Evolutionary conservation across 2,888 invertebrate species (phyloP).

Genomic region (Beris morrisii): DNA sequence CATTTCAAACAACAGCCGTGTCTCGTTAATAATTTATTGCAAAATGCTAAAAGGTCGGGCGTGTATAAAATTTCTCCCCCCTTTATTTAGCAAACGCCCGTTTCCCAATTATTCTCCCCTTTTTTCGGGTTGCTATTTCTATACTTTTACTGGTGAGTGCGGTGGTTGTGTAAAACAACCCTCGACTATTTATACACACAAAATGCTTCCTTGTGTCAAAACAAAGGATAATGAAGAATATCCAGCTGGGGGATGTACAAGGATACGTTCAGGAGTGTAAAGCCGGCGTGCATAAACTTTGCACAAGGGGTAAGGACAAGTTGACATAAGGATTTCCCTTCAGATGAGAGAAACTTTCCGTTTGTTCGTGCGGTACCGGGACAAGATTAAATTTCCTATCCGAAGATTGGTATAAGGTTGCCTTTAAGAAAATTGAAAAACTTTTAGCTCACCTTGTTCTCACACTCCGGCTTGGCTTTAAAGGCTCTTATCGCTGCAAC

Average conservation of each 20-base stretch:
- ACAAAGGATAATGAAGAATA: constrained; percentile 31
- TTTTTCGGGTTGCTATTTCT: constrained; percentile 2
- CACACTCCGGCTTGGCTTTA: too few relatives aligned
- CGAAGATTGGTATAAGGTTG: too few relatives aligned
- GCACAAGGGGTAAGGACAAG: too few relatives aligned
- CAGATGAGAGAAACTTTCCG: too few relatives aligned
- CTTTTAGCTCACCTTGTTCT: too few relatives aligned
- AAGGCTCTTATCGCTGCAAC: too few relatives aligned
- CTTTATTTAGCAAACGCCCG: constrained; percentile 20
- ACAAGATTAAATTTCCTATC: too few relatives aligned
- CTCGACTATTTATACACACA: constrained; percentile 31
- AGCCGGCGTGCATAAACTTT: too few relatives aligned
- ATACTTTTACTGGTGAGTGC: constrained; percentile 1
- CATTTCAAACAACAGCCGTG: constrained; percentile 9
- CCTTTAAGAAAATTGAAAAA: too few relatives aligned
- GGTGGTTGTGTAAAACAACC: constrained; percentile 30
- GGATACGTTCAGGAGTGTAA: too few relatives aligned
- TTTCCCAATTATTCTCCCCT: constrained; percentile 29
- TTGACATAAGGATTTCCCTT: too few relatives aligned
- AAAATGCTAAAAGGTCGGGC: constrained; percentile 24
- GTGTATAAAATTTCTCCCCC: constrained; percentile 13
- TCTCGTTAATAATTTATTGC: constrained; percentile 30
- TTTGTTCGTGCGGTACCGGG: too few relatives aligned
- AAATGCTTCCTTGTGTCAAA: constrained; percentile 32
- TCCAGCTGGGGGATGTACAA: not conserved